Percentiles rank a stretch among this genome's conserved stretches.
Evolutionary conservation across 92 coral and sea anemone genomes (phyloP).

Genomic region (Hydrozoanthus gracilis): DNA sequence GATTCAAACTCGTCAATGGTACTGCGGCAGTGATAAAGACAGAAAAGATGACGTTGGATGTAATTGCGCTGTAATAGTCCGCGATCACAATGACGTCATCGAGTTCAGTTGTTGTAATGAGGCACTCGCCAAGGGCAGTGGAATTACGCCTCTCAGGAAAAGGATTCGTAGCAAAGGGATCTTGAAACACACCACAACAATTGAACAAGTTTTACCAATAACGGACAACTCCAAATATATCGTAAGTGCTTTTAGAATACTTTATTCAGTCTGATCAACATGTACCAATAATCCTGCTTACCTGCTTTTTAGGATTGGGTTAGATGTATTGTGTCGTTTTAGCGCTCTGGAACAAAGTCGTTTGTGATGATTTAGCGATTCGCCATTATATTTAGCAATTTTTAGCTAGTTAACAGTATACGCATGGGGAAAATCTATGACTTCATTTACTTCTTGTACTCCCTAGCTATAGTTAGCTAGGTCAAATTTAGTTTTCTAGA

Average conservation of each 20-base stretch:
- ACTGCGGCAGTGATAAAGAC: not conserved
- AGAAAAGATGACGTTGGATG: not conserved
- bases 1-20: constrained; percentile 57
- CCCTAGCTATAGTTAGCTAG: too few relatives aligned
- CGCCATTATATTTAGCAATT: too few relatives aligned
- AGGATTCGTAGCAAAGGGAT: constrained; percentile 25
- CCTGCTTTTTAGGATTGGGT: too few relatives aligned
- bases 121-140: not conserved
- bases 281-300: too few relatives aligned
- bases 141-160: constrained; percentile 10
- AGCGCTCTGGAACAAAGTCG: too few relatives aligned
- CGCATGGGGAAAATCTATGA: too few relatives aligned
- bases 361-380: too few relatives aligned
- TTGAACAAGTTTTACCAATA: not conserved
- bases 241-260: not conserved
- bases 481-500: too few relatives aligned
- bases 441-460: too few relatives aligned
- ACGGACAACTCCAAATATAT: not conserved
- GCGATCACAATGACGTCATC: constrained; percentile 51
- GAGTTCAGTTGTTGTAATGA: constrained; percentile 45
- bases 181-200: not conserved
- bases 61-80: constrained; percentile 44
- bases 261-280: too few relatives aligned
- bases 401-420: too few relatives aligned
- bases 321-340: too few relatives aligned